Percentiles rank a stretch among this genome's conserved stretches.
phyloP scores from a whole-genome alignment of 2,888 invertebrate species.

The Phortica okadai region DNA sequence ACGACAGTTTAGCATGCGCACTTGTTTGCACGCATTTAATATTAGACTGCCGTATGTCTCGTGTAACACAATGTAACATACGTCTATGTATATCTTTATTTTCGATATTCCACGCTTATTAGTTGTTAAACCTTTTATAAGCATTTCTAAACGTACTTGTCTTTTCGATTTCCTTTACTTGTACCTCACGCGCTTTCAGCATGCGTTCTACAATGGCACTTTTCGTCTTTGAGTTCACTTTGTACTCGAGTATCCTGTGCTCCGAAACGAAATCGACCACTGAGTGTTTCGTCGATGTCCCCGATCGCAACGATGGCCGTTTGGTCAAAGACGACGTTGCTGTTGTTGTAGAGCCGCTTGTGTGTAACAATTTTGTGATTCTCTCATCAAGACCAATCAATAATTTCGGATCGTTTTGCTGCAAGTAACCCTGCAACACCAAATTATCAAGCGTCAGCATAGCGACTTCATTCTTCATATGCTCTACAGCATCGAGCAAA shows the following conservation, averaged over 20 bases:
- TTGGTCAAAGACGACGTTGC: too few relatives aligned
- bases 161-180: neutral
- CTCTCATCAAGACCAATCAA: neutral
- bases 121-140: too few relatives aligned
- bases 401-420: neutral
- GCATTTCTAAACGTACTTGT: neutral
- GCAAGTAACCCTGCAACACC: neutral
- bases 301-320: neutral
- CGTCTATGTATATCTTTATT: too few relatives aligned
- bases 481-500: neutral
- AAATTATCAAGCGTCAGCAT: neutral
- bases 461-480: neutral
- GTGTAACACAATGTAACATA: too few relatives aligned
- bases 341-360: too few relatives aligned
- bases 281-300: neutral
- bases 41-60: too few relatives aligned
- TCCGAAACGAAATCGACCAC: neutral
- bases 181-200: neutral
- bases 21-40: too few relatives aligned
- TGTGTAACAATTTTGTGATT: too few relatives aligned
- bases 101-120: too few relatives aligned
- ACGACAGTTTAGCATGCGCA: too few relatives aligned
- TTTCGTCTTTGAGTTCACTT: neutral
- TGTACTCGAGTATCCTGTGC: neutral
- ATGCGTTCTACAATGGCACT: neutral